Percentiles rank a stretch among this genome's conserved stretches.
phyloP scores from a whole-genome alignment of 2,888 invertebrate species.

The Cryptocephalus primarius region DNA sequence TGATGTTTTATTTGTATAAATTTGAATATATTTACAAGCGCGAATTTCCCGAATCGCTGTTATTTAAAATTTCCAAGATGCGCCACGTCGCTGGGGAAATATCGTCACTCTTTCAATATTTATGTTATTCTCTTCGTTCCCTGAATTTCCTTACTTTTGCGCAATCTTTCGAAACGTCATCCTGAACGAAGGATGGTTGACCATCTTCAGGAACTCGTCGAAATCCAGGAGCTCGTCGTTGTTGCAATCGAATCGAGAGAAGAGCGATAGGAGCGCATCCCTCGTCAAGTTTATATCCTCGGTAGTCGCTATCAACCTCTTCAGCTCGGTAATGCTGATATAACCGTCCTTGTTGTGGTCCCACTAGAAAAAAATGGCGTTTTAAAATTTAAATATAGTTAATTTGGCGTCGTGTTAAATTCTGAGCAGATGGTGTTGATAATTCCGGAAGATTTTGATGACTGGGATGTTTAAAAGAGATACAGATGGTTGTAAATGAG shows the following conservation, averaged over 20 bases:
- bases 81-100: too few species aligned
- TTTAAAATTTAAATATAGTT: background rate
- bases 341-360: constrained; percentile 62
- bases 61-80: too few species aligned
- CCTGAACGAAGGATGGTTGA: constrained; percentile 43
- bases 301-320: constrained; percentile 47
- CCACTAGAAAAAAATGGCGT: constrained; percentile 43
- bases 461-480: too few species aligned
- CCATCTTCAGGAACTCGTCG: constrained; percentile 61
- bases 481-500: too few species aligned
- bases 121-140: too few species aligned
- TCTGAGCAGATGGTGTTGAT: too few species aligned
- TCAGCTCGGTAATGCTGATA: constrained; percentile 57
- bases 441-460: too few species aligned
- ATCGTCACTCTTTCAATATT: too few species aligned
- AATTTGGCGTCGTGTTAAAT: too few species aligned
- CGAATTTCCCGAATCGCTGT: too few species aligned
- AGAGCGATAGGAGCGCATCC: constrained; percentile 45
- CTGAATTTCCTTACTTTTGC: constrained; percentile 6
- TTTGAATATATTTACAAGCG: too few species aligned
- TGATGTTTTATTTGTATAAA: too few species aligned
- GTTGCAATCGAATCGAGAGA: constrained; percentile 53
- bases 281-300: constrained; percentile 36
- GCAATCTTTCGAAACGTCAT: constrained; percentile 6
- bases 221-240: constrained; percentile 57